phyloP scores from a whole-genome alignment of 2,888 invertebrate genomes.

The Steinernema carpocapsae region DNA sequence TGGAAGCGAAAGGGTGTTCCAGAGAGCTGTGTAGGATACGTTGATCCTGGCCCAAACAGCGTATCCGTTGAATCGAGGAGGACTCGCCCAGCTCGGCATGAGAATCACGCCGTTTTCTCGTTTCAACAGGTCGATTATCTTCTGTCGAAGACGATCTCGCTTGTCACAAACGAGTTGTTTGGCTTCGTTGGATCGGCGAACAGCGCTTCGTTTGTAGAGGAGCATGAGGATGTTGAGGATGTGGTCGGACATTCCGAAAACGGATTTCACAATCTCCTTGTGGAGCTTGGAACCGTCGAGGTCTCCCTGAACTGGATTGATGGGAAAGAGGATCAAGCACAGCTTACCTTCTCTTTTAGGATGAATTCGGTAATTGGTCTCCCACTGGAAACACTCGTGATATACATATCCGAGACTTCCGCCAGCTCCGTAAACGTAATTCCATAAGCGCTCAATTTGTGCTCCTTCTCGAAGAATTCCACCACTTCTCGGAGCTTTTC shows the following conservation, averaged over 20 bases:
- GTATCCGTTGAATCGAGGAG: conserved; percentile 71
- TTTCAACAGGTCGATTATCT: conserved; percentile 76
- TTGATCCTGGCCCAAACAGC: conserved; percentile 70
- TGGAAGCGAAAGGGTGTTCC: conserved; percentile 37
- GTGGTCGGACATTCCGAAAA: conserved; percentile 79
- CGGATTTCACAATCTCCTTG: conserved; percentile 79
- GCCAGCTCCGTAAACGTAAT: conserved; percentile 71
- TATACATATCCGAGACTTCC: conserved; percentile 70
- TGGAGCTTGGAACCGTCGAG: conserved; percentile 74
- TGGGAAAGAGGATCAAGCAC: not conserved
- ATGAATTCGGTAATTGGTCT: not conserved
- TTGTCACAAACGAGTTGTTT: conserved; percentile 75
- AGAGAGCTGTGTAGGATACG: conserved; percentile 70
- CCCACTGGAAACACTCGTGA: conserved; percentile 49
- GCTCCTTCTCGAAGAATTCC: conserved; percentile 61
- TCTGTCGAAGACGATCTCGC: conserved; percentile 63
- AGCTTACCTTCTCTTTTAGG: not conserved
- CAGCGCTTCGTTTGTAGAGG: not conserved
- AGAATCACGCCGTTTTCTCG: conserved; percentile 77
- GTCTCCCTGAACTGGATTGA: conserved; percentile 39
- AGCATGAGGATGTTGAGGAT: conserved; percentile 78
- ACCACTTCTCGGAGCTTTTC: conserved; percentile 48
- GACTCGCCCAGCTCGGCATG: conserved; percentile 71
- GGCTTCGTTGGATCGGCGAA: not conserved
- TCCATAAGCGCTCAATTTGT: conserved; percentile 68